phyloP scores from a whole-genome alignment of 2,888 invertebrate species.

The Sicus ferrugineus region DNA sequence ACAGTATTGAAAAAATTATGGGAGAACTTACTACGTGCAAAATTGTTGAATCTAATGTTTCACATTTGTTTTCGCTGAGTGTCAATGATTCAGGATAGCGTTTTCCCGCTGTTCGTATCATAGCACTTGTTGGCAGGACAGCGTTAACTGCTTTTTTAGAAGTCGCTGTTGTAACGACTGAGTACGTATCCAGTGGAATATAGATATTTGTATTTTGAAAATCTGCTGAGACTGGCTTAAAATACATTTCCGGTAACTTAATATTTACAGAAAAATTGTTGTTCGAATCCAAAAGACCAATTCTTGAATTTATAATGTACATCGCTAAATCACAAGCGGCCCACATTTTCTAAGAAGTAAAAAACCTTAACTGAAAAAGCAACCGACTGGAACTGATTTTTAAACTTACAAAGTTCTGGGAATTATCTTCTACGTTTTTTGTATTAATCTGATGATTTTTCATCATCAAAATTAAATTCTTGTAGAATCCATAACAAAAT shows the following conservation, averaged over 20 bases:
- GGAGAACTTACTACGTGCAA: slow-evolving; percentile 37
- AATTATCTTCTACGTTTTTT: slow-evolving; percentile 81
- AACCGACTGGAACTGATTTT: slow-evolving; percentile 1
- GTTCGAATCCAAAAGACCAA: slow-evolving; percentile 81
- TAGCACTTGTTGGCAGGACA: slow-evolving; percentile 39
- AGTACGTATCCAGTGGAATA: slow-evolving; percentile 75
- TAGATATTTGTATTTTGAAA: slow-evolving; percentile 81
- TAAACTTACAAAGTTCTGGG: slow-evolving; percentile 79
- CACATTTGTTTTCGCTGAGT: slow-evolving; percentile 48
- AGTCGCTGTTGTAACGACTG: slow-evolving; percentile 44
- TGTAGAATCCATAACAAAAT: slow-evolving; percentile 94
- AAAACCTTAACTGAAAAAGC: slow-evolving; percentile 6
- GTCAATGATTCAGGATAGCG: slow-evolving; percentile 44
- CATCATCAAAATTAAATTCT: slow-evolving; percentile 91
- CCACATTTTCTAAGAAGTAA: slow-evolving; percentile 85
- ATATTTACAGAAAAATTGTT: slow-evolving; percentile 89
- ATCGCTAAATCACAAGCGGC: slow-evolving; percentile 94
- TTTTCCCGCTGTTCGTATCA: slow-evolving; percentile 41
- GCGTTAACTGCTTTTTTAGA: slow-evolving; percentile 41
- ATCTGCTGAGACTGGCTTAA: slow-evolving; percentile 76
- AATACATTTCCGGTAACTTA: slow-evolving; percentile 90
- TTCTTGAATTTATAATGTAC: slow-evolving; percentile 87
- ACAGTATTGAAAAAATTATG: no score
- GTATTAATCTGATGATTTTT: slow-evolving; percentile 90
- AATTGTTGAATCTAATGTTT: slow-evolving; percentile 46